Evolutionary conservation across 92 coral and sea anemone genomes (phyloP).

Genomic region (Chrysogorgia sp.): DNA sequence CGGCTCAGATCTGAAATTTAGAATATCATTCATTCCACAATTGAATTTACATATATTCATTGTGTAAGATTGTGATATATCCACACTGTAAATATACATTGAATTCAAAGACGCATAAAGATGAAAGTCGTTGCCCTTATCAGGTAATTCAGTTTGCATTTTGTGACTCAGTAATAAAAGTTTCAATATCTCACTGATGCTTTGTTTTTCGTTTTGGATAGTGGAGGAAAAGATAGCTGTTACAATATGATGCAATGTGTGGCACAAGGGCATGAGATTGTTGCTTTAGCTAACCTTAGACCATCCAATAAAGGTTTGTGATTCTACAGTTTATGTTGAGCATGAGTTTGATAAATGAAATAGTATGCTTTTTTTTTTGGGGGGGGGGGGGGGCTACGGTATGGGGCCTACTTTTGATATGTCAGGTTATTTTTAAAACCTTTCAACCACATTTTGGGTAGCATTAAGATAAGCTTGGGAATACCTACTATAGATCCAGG

Average conservation of each 20-base stretch:
- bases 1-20: too few species aligned
- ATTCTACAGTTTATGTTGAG: background rate
- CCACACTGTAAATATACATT: background rate
- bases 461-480: too few species aligned
- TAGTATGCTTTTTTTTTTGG: background rate
- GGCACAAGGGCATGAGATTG: conserved; percentile 79
- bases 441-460: too few species aligned
- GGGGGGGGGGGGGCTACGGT: too few species aligned
- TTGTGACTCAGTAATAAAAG: background rate
- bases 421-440: too few species aligned
- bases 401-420: too few species aligned
- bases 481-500: too few species aligned
- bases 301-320: conserved; percentile 80
- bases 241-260: conserved; percentile 97
- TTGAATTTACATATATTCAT: too few species aligned
- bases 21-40: too few species aligned
- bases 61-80: background rate
- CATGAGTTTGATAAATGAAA: background rate
- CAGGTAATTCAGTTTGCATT: conserved; percentile 58
- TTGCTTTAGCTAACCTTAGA: conserved; percentile 90
- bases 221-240: conserved; percentile 99
- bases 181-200: background rate
- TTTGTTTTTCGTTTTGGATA: conserved; percentile 13
- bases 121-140: conserved; percentile 93
- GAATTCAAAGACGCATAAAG: background rate